phyloP scores from a whole-genome alignment of 1,140 invertebrate species.

The Hyles euphorbiae region DNA sequence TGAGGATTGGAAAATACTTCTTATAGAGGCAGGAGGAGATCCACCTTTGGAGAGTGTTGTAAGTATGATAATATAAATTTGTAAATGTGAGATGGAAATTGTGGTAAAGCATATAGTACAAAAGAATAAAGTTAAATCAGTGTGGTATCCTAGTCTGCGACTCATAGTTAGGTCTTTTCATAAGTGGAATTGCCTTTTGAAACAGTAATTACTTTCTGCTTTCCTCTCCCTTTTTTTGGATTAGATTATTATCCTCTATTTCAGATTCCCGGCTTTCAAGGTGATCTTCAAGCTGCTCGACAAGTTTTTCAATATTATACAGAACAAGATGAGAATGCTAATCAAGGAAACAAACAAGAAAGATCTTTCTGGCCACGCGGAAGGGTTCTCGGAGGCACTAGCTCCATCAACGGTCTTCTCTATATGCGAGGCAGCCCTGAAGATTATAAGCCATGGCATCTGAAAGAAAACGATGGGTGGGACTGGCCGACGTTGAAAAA shows the following conservation, averaged over 20 bases:
- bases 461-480: constrained; percentile 75
- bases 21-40: constrained; percentile 92
- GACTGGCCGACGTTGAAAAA: constrained; percentile 82
- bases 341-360: constrained; percentile 40
- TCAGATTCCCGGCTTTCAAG: constrained; percentile 57
- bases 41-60: constrained; percentile 55
- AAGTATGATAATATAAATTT: constrained; percentile 16
- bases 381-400: constrained; percentile 79
- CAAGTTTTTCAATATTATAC: constrained; percentile 58
- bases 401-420: constrained; percentile 81
- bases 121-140: too few species aligned
- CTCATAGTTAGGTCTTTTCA: too few species aligned
- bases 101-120: too few species aligned
- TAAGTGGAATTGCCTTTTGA: too few species aligned
- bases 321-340: constrained; percentile 45
- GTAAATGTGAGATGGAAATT: too few species aligned
- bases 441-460: constrained; percentile 81
- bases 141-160: too few species aligned
- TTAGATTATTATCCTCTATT: constrained; percentile 10
- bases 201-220: too few species aligned
- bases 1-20: constrained; percentile 86
- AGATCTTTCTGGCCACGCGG: constrained; percentile 76
- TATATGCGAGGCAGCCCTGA: constrained; percentile 78
- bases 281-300: constrained; percentile 38
- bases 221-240: too few species aligned